Evolutionary conservation across 2,888 invertebrate genomes (phyloP).

Genomic region (Tetragnatha montana): DNA sequence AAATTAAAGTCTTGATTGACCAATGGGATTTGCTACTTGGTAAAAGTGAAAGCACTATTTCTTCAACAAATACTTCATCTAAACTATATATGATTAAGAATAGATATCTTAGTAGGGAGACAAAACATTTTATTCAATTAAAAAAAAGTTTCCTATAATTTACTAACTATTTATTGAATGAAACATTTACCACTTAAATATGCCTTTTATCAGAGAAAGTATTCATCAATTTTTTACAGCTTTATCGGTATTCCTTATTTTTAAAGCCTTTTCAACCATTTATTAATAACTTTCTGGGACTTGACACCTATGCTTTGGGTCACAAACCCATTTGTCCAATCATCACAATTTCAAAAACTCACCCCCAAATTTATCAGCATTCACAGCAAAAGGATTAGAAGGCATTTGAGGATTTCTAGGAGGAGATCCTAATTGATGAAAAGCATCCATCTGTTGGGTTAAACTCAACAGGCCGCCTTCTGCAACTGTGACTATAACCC

Average conservation of each 20-base stretch:
- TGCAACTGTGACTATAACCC: conserved; percentile 87
- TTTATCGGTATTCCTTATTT: not conserved
- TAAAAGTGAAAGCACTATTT: no score
- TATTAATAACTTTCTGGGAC: not conserved
- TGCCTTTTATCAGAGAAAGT: no score
- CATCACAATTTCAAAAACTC: not conserved
- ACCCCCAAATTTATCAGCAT: conserved; percentile 62
- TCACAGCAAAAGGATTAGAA: conserved; percentile 73
- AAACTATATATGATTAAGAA: no score
- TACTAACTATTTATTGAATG: no score
- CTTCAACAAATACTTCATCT: no score
- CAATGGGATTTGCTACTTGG: no score
- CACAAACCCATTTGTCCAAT: not conserved
- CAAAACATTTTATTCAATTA: no score
- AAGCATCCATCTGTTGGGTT: conserved; percentile 85
- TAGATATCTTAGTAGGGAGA: no score
- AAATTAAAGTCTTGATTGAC: no score
- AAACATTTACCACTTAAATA: no score
- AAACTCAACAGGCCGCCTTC: conserved; percentile 87
- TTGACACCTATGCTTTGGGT: not conserved
- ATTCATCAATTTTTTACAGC: no score
- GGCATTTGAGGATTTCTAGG: conserved; percentile 73
- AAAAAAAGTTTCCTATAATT: no score
- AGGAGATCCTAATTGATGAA: conserved; percentile 79
- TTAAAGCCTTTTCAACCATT: not conserved